Evolutionary conservation across 2,797 vertebrate species (phyloP), one percentile per base, ranked within the genome.

Genomic region (Tenualosa thibaudeaui): DNA sequence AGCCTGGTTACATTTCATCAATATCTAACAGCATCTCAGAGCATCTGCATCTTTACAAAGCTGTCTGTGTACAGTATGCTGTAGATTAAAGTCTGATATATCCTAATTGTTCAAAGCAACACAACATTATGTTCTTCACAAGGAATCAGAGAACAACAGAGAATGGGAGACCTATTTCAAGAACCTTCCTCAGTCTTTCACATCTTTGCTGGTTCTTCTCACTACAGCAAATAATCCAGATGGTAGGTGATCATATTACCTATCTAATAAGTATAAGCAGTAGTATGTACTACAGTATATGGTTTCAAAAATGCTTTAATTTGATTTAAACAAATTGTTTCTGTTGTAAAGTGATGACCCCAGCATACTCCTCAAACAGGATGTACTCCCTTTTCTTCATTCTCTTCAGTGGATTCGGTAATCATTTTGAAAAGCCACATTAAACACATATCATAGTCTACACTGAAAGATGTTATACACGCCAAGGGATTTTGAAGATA

Each of bases 201-300:
- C 95, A 0, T 95, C 96, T 0, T 89, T 96, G 40, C 88, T 96
- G 83, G 96, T 97, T 82, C 89, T 97, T 84, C 92, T 97, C 60
- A 97, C 96, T 37, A 96, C 95, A 0, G 95, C 96, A 81, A 97
- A 97, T 89, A 96, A 96, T 88, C 96, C 96, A 0, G 96, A 97
- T 3, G 95, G 96, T 96, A 86, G 40, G 82, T 65, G 13, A 31
- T 24, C 43, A 46, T 0, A 24, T 81, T 50, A 19, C 19, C 54
- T 3, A 56, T 19, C 15, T 56, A 17, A 19, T 19, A 56, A 56
- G 3, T 58, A 7, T 1, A n/a, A 58, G 19, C 19, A 58, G 56
- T 19, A 58, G 19, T n/a, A 58, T 58, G 22, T 24, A 6, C 56
- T 17, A 7, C 46, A 1, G 49, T 31, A 31, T 46, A 15, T 37